Base-by-base conservation (phyloP, 2,113 vertebrate species). In the Aythya baeri region DNA sequence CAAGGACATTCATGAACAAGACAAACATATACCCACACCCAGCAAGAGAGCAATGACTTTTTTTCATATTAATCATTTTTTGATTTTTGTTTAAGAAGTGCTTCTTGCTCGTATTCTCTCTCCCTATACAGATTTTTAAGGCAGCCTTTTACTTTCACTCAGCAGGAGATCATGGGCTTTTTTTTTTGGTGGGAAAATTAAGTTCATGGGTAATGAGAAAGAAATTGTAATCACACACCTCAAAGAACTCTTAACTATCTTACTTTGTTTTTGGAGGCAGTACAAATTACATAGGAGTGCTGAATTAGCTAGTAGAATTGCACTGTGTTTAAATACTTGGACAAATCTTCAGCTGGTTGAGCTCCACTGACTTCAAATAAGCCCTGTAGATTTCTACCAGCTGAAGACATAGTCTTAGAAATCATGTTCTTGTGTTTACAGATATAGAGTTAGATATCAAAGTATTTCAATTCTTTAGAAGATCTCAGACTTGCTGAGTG, bases 151-250 rank as follows among this genome's bases (percentile, higher is more conserved):
- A 17, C 84, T 87, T 91, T 80, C 34, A 41, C 52, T 54, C 91
- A 75, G 66, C 80, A 70, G 86, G 83, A 88, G 86, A 83, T 74
- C 11, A 7, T 3, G 12, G 76, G 12, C 25, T 59, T 84, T 70
- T 86, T 29, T 49, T 21, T 50, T 50, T 23, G 86, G 70, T 65
- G 75, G 65, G 62, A 57, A 94, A 91, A 94, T 84, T 67, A 78
- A 65, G 54, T 89, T 86, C 7, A 12, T 73, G 44, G 46, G 41
- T 87, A 92, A 95, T 82, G 94, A 93, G 46, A 91, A 91, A 93
- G 71, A 92, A 59, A 54, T 36, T 91, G 41, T 68, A 93, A 96
- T 94, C 75, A 97, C 76, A 93, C 86, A 94, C 94, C 92, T 95
- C 93, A 81, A 81, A 93, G 86, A 90, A 82, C 82, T 83, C 82